Evolutionary conservation across 2,797 vertebrate species (phyloP).

Genomic region (Poliocrania exsul): DNA sequence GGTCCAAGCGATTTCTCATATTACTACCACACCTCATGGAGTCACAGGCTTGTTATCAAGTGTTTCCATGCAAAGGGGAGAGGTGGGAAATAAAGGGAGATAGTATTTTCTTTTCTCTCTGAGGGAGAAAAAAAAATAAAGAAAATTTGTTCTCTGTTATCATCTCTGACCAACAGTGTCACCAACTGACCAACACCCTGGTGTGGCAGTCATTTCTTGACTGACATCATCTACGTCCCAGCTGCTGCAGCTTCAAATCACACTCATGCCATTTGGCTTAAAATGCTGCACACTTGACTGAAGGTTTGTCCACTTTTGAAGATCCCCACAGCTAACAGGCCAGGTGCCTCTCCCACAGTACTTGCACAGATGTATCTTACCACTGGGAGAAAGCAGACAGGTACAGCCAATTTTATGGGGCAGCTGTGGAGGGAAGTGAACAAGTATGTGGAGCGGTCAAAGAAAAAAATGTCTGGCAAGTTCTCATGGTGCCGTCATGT

Average conservation of each 20-base stretch:
- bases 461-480: conserved; percentile 33
- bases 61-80: conserved; percentile 17
- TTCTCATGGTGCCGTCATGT: conserved; percentile 44
- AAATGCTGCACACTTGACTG: not conserved
- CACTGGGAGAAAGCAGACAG: conserved; percentile 26
- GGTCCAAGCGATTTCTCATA: conserved; percentile 28
- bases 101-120: not conserved
- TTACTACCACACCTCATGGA: conserved; percentile 32
- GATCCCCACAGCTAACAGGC: not conserved
- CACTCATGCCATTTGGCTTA: not conserved
- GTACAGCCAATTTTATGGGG: conserved; percentile 49
- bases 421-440: conserved; percentile 14
- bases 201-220: not conserved
- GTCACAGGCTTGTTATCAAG: conserved; percentile 34
- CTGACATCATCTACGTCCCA: not conserved
- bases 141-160: not conserved
- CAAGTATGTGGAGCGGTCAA: conserved; percentile 6
- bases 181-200: conserved; percentile 29
- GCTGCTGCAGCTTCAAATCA: not conserved
- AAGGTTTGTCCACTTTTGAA: conserved; percentile 6
- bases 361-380: conserved; percentile 14
- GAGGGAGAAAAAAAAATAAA: not conserved
- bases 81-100: not conserved
- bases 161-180: not conserved
- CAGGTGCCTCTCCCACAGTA: conserved; percentile 36